Conservation (phyloP, 2,113 vertebrate species). For the Triplophysa rosa region DNA sequence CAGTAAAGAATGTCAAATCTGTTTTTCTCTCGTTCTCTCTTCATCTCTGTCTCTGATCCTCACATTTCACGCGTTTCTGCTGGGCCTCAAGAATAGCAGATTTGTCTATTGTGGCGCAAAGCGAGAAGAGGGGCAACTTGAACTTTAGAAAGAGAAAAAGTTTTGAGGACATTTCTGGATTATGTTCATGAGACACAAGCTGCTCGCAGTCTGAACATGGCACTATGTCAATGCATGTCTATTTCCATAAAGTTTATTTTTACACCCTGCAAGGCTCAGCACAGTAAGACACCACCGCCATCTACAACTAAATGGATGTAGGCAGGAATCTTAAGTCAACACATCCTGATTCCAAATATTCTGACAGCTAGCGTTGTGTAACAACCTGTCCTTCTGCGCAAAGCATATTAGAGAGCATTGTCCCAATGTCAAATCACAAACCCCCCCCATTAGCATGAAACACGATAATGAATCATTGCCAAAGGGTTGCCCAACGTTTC, state of each 20-base stretch:
- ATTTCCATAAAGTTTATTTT: slow-evolving; percentile 88
- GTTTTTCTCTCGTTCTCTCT: slow-evolving; percentile 54
- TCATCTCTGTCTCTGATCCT: slow-evolving; percentile 43
- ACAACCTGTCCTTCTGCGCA: slow-evolving; percentile 23
- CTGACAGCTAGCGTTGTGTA: slow-evolving; percentile 45
- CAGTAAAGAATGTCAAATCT: slow-evolving; percentile 65
- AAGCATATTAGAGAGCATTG: background rate
- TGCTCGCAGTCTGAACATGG: slow-evolving; percentile 94
- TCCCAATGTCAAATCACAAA: slow-evolving; percentile 18
- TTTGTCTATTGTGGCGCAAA: slow-evolving; percentile 65
- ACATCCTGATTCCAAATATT: slow-evolving; percentile 48
- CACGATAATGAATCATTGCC: slow-evolving; percentile 58
- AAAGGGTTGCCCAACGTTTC: slow-evolving; percentile 44
- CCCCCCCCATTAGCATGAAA: slow-evolving; percentile 38
- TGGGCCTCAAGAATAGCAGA: slow-evolving; percentile 64
- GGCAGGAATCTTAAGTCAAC: slow-evolving; percentile 53
- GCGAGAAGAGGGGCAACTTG: slow-evolving; percentile 62
- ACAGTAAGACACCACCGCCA: slow-evolving; percentile 67
- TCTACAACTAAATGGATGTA: slow-evolving; percentile 58
- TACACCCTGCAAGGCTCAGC: slow-evolving; percentile 75
- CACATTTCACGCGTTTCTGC: slow-evolving; percentile 62
- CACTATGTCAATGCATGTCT: slow-evolving; percentile 85
- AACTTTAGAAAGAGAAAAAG: slow-evolving; percentile 75
- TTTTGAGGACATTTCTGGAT: slow-evolving; percentile 82
- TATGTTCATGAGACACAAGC: slow-evolving; percentile 80